phyloP scores from a whole-genome alignment of 1,140 invertebrate species.

The Sycophaga agraensis region DNA sequence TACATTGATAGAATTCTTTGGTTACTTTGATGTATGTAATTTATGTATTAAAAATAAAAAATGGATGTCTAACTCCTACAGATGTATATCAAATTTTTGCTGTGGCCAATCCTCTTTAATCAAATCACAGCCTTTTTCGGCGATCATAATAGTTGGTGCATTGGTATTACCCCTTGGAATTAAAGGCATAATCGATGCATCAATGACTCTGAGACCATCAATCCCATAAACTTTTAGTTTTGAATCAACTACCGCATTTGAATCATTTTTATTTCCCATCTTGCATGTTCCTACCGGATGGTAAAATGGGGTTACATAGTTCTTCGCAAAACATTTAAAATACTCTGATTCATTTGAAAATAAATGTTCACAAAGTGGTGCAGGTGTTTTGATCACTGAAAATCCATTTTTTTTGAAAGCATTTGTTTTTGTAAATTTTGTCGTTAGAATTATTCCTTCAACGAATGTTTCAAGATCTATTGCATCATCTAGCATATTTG shows the following conservation, averaged over 20 bases:
- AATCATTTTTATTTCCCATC: slow-evolving; percentile 59
- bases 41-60: no score
- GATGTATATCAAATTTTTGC: no score
- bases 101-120: slow-evolving; percentile 18
- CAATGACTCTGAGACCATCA: slow-evolving; percentile 47
- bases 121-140: slow-evolving; percentile 53
- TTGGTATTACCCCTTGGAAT: slow-evolving; percentile 58
- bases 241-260: slow-evolving; percentile 46
- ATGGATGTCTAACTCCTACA: no score
- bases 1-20: no score
- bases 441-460: not conserved
- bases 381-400: no score
- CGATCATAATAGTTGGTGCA: slow-evolving; percentile 63
- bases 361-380: not conserved
- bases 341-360: not conserved
- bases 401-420: slow-evolving; percentile 2
- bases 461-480: not conserved
- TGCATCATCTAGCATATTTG: not conserved
- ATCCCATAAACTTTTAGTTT: slow-evolving; percentile 51
- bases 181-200: slow-evolving; percentile 53
- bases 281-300: slow-evolving; percentile 65
- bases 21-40: no score
- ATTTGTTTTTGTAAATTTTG: not conserved
- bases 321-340: slow-evolving; percentile 16
- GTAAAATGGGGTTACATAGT: not conserved